phyloP scores from a whole-genome alignment of 2,888 invertebrate species.

The Deroplatys truncata region DNA sequence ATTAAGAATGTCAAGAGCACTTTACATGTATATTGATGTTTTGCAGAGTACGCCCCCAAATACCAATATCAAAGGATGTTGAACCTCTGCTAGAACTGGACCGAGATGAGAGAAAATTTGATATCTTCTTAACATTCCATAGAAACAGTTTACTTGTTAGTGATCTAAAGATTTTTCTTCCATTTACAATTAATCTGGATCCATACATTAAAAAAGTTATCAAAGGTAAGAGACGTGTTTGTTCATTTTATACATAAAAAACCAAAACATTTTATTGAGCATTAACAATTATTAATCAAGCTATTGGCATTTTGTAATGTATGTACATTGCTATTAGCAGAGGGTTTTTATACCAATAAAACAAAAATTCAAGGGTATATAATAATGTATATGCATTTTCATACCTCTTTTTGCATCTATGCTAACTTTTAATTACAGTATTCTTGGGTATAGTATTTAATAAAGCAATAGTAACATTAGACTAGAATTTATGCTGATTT shows the following conservation, averaged over 20 bases:
- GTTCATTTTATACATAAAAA: not conserved
- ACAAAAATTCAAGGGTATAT: no score
- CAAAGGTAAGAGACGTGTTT: conserved; percentile 61
- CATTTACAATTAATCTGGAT: conserved; percentile 97
- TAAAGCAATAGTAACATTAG: no score
- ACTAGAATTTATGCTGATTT: no score
- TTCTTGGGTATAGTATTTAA: no score
- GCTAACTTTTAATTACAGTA: no score
- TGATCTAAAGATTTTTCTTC: conserved; percentile 90
- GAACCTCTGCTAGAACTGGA: conserved; percentile 89
- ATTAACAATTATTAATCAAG: no score
- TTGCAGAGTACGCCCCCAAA: conserved; percentile 70
- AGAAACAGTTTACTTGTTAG: conserved; percentile 78
- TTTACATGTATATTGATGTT: not conserved
- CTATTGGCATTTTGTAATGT: no score
- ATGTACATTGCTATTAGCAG: no score
- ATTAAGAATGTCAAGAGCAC: not conserved
- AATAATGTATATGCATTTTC: no score
- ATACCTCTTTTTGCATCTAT: no score
- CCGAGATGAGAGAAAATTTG: conserved; percentile 90
- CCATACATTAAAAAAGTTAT: conserved; percentile 96
- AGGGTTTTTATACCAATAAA: no score
- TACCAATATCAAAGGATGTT: conserved; percentile 79
- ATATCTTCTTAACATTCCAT: conserved; percentile 87
- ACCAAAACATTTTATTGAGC: no score